phyloP scores from a whole-genome alignment of 1,140 invertebrate species.

The Drosophila grimshawi region DNA sequence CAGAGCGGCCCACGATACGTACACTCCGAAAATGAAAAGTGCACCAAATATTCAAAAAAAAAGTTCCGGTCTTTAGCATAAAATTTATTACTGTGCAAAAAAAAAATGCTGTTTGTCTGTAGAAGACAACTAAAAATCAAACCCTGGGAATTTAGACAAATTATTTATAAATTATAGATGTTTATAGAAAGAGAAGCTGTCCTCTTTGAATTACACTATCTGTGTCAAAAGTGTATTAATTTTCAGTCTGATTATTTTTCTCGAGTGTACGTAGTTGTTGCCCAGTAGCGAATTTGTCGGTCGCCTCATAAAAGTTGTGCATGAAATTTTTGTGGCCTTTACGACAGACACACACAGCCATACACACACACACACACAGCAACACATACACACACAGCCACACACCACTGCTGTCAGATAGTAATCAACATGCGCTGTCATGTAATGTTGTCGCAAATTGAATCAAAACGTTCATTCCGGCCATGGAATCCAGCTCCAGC shows the following conservation, averaged over 20 bases:
- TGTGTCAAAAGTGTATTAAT: too few species aligned
- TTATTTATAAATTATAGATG: too few species aligned
- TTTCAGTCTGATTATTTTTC: too few species aligned
- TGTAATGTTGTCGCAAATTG: constrained; percentile 80
- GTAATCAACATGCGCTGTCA: constrained; percentile 79
- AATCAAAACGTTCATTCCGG: constrained; percentile 59
- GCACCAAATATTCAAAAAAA: too few species aligned
- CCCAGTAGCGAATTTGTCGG: not conserved
- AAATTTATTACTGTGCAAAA: too few species aligned
- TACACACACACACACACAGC: constrained; percentile 65
- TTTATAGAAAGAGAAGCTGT: too few species aligned
- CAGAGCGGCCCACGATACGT: not conserved
- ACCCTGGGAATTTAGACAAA: too few species aligned
- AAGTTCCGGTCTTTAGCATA: too few species aligned
- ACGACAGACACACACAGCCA: constrained; percentile 69
- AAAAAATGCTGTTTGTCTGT: too few species aligned
- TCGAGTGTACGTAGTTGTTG: constrained; percentile 5
- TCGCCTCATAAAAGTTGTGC: constrained; percentile 59
- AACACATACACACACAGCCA: constrained; percentile 11
- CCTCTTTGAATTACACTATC: too few species aligned
- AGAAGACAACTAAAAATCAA: too few species aligned
- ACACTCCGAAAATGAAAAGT: too few species aligned
- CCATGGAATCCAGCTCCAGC: not conserved
- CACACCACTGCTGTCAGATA: constrained; percentile 45
- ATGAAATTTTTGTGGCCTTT: constrained; percentile 81